These are phyloP conservation scores for Hipposideros larvatus DNA, from an alignment of 2,797 vertebrate genomes.

Conservation along the genomic window DNA sequence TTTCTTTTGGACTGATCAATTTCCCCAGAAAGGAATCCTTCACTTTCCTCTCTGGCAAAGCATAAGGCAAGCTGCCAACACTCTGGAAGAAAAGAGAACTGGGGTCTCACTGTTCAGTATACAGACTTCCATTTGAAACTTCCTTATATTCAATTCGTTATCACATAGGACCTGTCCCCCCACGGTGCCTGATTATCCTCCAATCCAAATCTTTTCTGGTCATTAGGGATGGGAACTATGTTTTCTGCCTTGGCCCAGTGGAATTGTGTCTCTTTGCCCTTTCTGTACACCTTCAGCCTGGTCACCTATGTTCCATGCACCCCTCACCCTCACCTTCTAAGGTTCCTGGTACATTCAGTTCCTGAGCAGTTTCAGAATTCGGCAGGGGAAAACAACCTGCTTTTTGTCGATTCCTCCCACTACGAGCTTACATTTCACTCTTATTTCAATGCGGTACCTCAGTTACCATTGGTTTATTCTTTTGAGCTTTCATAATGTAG, in stretches of 20 bases:
- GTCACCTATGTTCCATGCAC: background rate
- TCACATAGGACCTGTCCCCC: background rate
- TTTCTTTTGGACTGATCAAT: background rate
- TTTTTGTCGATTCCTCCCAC: background rate
- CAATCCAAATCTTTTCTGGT: background rate
- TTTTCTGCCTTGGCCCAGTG: background rate
- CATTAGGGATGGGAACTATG: background rate
- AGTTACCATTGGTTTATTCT: conserved; percentile 48
- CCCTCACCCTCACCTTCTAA: background rate
- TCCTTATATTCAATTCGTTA: conserved; percentile 11
- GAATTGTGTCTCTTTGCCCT: background rate
- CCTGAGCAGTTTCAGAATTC: background rate
- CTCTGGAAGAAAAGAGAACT: background rate
- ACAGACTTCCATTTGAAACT: background rate
- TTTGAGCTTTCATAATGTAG: conserved; percentile 53
- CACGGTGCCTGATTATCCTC: background rate
- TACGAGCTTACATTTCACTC: conserved; percentile 25
- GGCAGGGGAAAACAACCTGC: background rate
- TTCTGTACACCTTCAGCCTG: background rate
- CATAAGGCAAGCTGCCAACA: background rate
- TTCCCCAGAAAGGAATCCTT: background rate
- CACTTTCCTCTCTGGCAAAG: background rate
- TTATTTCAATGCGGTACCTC: conserved; percentile 44
- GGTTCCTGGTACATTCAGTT: background rate
- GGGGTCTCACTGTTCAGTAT: background rate